phyloP scores from a whole-genome alignment of 2,888 invertebrate species.

The Dasypolia templi region DNA sequence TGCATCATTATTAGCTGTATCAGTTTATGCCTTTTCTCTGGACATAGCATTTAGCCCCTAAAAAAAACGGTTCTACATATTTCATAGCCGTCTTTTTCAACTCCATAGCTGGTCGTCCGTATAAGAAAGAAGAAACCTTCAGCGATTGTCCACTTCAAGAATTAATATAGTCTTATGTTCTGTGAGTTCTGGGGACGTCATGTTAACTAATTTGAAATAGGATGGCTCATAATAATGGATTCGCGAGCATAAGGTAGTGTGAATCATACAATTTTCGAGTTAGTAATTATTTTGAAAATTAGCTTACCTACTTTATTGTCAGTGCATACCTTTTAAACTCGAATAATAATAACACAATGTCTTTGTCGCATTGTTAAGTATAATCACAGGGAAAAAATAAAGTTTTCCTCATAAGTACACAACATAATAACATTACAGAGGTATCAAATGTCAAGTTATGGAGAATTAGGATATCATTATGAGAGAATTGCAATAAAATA shows the following conservation, averaged over 20 bases:
- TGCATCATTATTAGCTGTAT: not conserved
- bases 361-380: slow-evolving; percentile 23
- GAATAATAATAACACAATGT: slow-evolving; percentile 15
- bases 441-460: slow-evolving; percentile 1
- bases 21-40: too few relatives aligned
- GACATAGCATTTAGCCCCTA: too few relatives aligned
- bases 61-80: not conserved
- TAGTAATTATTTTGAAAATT: slow-evolving; percentile 14
- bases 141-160: not conserved
- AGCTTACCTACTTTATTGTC: slow-evolving; percentile 19
- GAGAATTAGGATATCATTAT: slow-evolving; percentile 5
- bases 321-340: slow-evolving; percentile 6
- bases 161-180: not conserved
- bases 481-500: not conserved
- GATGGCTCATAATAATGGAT: not conserved
- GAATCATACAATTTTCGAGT: slow-evolving; percentile 14
- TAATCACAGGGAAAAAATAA: slow-evolving; percentile 37
- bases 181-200: not conserved
- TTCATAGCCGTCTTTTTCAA: not conserved
- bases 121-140: not conserved
- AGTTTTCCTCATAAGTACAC: slow-evolving; percentile 47
- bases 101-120: too few relatives aligned
- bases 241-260: not conserved
- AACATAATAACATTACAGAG: not conserved
- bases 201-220: not conserved